Evolutionary conservation across 2,888 invertebrate species (phyloP).

Genomic region (Meandrusa payeni): DNA sequence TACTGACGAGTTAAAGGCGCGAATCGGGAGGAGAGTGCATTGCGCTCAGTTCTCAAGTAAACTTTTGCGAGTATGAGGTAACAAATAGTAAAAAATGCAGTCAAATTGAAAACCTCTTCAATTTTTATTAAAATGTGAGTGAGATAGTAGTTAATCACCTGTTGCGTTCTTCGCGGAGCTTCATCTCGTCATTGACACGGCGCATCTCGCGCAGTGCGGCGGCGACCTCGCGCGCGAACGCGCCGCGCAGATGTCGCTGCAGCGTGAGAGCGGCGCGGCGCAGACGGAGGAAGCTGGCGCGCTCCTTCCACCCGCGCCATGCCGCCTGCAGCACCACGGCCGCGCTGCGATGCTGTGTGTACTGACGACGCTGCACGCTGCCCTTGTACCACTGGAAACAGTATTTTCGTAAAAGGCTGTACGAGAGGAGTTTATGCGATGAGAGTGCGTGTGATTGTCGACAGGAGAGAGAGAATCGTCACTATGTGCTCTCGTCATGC

Average conservation of each 20-base stretch:
- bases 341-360: conserved; percentile 83
- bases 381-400: conserved; percentile 82
- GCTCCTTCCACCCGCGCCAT: conserved; percentile 91
- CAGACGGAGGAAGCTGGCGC: conserved; percentile 89
- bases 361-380: conserved; percentile 84
- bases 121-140: no score
- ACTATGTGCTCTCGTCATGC: no score
- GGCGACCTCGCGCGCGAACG: conserved; percentile 94
- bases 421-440: no score
- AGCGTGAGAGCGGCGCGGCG: conserved; percentile 92
- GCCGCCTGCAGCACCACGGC: conserved; percentile 90
- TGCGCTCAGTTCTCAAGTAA: no score
- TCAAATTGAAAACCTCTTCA: no score
- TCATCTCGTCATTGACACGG: conserved; percentile 92
- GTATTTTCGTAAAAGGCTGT: no score
- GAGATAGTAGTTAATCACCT: conserved; percentile 40
- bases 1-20: no score
- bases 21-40: no score
- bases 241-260: conserved; percentile 92
- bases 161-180: conserved; percentile 84
- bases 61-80: no score
- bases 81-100: no score
- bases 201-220: conserved; percentile 93
- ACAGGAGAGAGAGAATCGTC: no score
- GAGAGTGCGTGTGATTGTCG: no score